Conservation (phyloP, 2,888 invertebrate species). For the Polia nebulosa region DNA sequence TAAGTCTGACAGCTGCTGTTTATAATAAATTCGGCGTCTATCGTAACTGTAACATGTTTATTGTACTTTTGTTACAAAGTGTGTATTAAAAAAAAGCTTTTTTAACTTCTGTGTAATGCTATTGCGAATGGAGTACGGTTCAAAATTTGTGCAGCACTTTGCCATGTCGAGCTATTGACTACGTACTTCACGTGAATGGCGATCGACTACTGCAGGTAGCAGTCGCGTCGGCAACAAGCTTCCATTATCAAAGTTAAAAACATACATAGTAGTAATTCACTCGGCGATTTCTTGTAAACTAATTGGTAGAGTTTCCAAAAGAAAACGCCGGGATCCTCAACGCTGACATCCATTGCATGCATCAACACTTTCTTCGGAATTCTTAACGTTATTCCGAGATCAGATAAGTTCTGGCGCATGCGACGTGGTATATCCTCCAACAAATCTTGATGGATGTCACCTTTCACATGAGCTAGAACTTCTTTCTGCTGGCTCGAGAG, state of each 20-base stretch:
- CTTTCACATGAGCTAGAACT: constrained; percentile 75
- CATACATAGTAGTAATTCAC: constrained; percentile 67
- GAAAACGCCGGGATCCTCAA: constrained; percentile 85
- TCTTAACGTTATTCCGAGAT: constrained; percentile 81
- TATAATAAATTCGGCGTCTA: no score
- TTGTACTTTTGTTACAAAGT: no score
- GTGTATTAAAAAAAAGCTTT: no score
- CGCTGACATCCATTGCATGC: constrained; percentile 77
- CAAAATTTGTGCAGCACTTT: no score
- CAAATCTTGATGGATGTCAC: constrained; percentile 83
- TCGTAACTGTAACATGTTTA: no score
- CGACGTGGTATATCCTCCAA: constrained; percentile 82
- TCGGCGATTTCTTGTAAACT: constrained; percentile 81
- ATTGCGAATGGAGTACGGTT: no score
- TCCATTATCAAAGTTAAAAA: not conserved
- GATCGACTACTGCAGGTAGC: not conserved
- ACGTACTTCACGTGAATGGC: not conserved
- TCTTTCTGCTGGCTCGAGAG: constrained; percentile 79
- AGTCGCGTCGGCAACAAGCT: not conserved
- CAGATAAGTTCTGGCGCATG: constrained; percentile 75
- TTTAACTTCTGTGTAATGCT: no score
- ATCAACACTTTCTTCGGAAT: constrained; percentile 76
- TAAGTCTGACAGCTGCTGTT: no score
- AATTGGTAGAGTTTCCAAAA: constrained; percentile 84
- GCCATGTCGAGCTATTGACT: not conserved